Percentiles rank a stretch among this genome's conserved stretches.
Evolutionary conservation across 2,113 vertebrate species (phyloP).

Genomic region (Rhinolophus sinicus): DNA sequence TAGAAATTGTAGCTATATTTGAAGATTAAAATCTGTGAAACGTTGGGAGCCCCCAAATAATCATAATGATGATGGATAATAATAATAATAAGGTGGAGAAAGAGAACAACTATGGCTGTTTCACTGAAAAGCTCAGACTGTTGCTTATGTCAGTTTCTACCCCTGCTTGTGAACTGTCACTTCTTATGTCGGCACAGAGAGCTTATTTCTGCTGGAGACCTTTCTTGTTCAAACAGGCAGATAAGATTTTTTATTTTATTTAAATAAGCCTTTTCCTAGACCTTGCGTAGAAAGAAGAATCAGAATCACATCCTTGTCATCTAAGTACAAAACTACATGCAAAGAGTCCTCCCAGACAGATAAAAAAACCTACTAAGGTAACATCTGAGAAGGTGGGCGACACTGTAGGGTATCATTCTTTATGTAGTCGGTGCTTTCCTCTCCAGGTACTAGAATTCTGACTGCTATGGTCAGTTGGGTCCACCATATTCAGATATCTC

Average conservation of each 20-base stretch:
- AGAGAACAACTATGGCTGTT: not conserved
- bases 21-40: not conserved
- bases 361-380: not conserved
- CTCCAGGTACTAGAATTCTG: not conserved
- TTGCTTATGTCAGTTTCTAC: not conserved
- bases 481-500: not conserved
- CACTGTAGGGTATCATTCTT: not conserved
- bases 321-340: not conserved
- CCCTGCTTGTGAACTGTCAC: not conserved
- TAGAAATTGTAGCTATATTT: not conserved
- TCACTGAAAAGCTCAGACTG: not conserved
- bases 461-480: not conserved
- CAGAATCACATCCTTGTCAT: not conserved
- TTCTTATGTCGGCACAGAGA: not conserved
- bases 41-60: no score
- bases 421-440: no score
- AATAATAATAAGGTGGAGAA: no score
- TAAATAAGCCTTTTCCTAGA: not conserved
- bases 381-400: not conserved
- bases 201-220: not conserved
- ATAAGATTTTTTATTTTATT: not conserved
- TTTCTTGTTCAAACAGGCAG: not conserved
- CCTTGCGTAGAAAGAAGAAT: slow-evolving; percentile 32
- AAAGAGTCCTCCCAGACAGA: not conserved
- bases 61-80: no score